phyloP scores from a whole-genome alignment of 1,140 invertebrate genomes.

The Microplitis demolitor region DNA sequence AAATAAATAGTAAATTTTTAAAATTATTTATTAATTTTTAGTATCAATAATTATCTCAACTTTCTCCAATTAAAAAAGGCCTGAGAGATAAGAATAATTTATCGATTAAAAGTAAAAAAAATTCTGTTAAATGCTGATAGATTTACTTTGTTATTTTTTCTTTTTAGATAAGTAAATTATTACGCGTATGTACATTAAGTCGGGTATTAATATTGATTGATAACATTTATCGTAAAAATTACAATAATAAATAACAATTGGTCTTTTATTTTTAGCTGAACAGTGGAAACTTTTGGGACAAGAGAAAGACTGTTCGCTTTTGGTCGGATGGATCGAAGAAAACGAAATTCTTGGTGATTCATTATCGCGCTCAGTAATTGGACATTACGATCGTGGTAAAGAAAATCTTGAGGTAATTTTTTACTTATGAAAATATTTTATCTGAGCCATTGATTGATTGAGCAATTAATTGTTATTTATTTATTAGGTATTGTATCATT shows the following conservation, averaged over 20 bases:
- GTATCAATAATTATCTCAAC: no score
- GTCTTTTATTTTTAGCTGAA: conserved; percentile 63
- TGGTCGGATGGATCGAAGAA: conserved; percentile 73
- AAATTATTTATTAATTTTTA: neutral
- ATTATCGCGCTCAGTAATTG: conserved; percentile 49
- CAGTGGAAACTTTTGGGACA: conserved; percentile 80
- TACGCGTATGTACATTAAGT: neutral
- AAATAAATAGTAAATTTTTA: neutral
- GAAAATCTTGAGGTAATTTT: conserved; percentile 48
- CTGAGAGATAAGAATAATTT: neutral
- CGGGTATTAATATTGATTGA: neutral
- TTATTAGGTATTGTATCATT: conserved; percentile 67
- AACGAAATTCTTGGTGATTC: conserved; percentile 47
- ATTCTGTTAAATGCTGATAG: neutral
- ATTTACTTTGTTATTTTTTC: neutral
- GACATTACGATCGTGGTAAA: conserved; percentile 51
- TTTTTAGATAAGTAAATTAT: neutral
- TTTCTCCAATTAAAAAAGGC: neutral
- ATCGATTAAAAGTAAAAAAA: no score
- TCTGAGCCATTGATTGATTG: neutral
- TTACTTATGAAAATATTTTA: neutral
- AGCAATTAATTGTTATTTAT: conserved; percentile 2
- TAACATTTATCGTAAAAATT: neutral
- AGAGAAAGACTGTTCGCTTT: conserved; percentile 72
- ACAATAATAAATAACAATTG: neutral